Base-by-base conservation (phyloP, 2,888 invertebrate species). In the Harpagoxenus sublaevis region DNA sequence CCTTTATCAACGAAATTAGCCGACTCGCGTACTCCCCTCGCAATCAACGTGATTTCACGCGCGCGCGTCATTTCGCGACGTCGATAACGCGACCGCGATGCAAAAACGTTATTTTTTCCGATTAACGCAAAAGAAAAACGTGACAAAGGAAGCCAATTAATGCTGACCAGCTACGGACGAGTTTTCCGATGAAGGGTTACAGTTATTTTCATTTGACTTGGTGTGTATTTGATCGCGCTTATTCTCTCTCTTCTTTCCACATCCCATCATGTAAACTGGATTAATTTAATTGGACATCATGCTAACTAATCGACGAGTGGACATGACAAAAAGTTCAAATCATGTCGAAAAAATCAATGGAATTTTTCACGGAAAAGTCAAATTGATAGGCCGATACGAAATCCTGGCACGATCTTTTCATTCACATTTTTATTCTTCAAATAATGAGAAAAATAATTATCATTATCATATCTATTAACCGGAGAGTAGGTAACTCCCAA, bases 271-370 rank as follows among this genome's bases (percentile, higher is more conserved):
- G 79, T 28, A 71, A 71, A 70, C 65, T 70, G 53, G 68, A 83
- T 87, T 86, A 79, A 85, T 83, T 81, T 78, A 73, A 86, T 85
- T 83, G 62, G 45, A 74, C 8, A 73, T 42, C 45, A 51, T 18
- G 51, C n/a, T 74, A 87, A 85, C 75, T 85, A 85, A 85, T 35
- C 35, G 65, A 62, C 15, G 5, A 71, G 28, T 53, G 55, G 42
- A 35, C 39, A 39, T 60, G 60, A 51, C 10, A 68, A 68, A 77
- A 48, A 45, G 35, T 65, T 70, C 75, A n/a, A 48, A 51, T 60
- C 35, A 55, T 51, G 28, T 74, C 42, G 55, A 73, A 70, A 75
- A 84, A 84, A 75, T 86, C 63, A 81, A 81, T 75, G 48, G 18
- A 74, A 55, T 75, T 63, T 79, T 0, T 35, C 53, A 10, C 15